These are phyloP conservation scores for Cataglyphis rosenhaueri DNA, from an alignment of 2,888 invertebrate genomes.

Conservation along the genomic window DNA sequence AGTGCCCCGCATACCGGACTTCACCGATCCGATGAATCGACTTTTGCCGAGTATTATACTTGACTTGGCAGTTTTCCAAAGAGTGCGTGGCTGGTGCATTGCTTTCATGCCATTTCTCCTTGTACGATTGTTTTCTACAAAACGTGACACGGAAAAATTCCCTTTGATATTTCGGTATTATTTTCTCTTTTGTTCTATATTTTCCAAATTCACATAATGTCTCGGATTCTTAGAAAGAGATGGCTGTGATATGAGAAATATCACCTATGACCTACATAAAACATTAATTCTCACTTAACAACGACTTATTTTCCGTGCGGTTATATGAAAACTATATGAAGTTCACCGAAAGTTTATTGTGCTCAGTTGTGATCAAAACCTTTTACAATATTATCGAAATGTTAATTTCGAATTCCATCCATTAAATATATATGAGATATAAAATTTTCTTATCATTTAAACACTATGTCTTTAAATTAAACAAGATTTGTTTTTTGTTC, in stretches of 20 bases:
- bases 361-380: neutral
- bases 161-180: neutral
- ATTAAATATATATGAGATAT: neutral
- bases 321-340: conserved; percentile 3
- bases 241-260: neutral
- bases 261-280: neutral
- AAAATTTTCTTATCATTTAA: neutral
- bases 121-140: conserved; percentile 21
- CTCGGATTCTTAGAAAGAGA: conserved; percentile 3
- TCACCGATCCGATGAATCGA: conserved; percentile 22
- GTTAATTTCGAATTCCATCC: neutral
- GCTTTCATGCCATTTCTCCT: conserved; percentile 33
- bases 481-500: neutral
- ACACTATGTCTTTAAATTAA: neutral
- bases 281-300: conserved; percentile 3
- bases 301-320: conserved; percentile 4
- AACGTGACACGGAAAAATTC: conserved; percentile 23
- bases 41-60: conserved; percentile 37
- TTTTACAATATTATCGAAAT: neutral
- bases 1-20: neutral
- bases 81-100: conserved; percentile 27
- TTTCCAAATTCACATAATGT: conserved; percentile 13
- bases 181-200: neutral
- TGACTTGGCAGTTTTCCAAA: conserved; percentile 47
- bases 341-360: neutral